Percentiles rank a stretch among this genome's conserved stretches.
phyloP scores from a whole-genome alignment of 2,797 vertebrate genomes.

The Meriones psammophilus region DNA sequence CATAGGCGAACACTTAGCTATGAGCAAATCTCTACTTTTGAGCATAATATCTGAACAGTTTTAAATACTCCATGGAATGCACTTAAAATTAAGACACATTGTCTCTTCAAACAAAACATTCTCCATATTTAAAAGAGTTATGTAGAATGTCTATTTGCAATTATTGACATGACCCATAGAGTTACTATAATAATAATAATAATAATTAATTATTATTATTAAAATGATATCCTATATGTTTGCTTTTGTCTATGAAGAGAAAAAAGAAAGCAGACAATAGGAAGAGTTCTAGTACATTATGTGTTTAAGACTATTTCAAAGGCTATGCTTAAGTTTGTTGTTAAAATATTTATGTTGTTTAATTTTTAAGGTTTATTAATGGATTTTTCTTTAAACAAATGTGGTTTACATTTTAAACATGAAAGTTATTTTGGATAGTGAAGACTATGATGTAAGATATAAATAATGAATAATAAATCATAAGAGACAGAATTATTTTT shows the following conservation, averaged over 20 bases:
- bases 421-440: neutral
- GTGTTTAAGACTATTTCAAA: constrained; percentile 10
- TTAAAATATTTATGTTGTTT: neutral
- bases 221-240: neutral
- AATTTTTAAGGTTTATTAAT: neutral
- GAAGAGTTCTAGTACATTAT: neutral
- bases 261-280: neutral
- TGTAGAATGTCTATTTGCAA: neutral
- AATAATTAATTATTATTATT: no score
- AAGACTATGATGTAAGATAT: neutral
- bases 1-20: neutral
- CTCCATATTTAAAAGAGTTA: constrained; percentile 7
- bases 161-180: neutral
- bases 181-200: no score
- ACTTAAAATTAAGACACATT: constrained; percentile 45
- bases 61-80: neutral
- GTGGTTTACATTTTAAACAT: neutral
- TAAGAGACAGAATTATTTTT: neutral
- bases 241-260: neutral
- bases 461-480: neutral
- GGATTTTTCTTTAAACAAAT: neutral
- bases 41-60: neutral
- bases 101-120: neutral
- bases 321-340: neutral
- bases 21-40: neutral